These are phyloP conservation scores for Tetheella fluctuosa DNA, from an alignment of 2,888 invertebrate genomes.

Conservation along the genomic window DNA sequence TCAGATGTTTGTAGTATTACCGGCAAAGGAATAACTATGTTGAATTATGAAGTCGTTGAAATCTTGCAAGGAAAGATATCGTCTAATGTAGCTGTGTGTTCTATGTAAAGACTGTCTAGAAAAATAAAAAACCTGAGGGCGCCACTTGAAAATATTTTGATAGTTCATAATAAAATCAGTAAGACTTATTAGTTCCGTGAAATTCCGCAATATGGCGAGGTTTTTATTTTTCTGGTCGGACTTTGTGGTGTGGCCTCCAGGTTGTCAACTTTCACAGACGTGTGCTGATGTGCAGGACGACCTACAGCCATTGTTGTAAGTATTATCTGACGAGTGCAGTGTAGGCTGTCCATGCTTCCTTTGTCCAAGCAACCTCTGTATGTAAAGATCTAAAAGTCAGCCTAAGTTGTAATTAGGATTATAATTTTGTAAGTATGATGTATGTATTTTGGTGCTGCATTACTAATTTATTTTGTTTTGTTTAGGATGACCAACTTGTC, in stretches of 20 bases:
- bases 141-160: too few species aligned
- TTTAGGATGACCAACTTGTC: constrained; percentile 65
- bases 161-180: too few species aligned
- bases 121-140: too few species aligned
- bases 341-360: constrained; percentile 22
- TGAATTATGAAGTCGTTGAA: background rate
- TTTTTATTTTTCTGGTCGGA: too few species aligned
- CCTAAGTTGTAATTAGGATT: constrained; percentile 53
- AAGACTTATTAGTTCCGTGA: too few species aligned
- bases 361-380: constrained; percentile 21
- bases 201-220: too few species aligned
- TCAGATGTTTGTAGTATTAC: constrained; percentile 20
- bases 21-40: background rate
- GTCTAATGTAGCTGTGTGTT: background rate
- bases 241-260: background rate
- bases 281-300: background rate
- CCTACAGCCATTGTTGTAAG: background rate
- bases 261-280: background rate
- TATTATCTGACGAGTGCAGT: constrained; percentile 19
- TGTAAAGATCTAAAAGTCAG: constrained; percentile 34
- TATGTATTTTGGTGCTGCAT: constrained; percentile 82
- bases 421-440: constrained; percentile 67
- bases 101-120: too few species aligned
- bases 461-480: constrained; percentile 81
- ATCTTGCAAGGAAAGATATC: background rate